These are phyloP conservation scores for Drosophila histrio DNA, from an alignment of 2,888 invertebrate genomes.

Conservation along the genomic window DNA sequence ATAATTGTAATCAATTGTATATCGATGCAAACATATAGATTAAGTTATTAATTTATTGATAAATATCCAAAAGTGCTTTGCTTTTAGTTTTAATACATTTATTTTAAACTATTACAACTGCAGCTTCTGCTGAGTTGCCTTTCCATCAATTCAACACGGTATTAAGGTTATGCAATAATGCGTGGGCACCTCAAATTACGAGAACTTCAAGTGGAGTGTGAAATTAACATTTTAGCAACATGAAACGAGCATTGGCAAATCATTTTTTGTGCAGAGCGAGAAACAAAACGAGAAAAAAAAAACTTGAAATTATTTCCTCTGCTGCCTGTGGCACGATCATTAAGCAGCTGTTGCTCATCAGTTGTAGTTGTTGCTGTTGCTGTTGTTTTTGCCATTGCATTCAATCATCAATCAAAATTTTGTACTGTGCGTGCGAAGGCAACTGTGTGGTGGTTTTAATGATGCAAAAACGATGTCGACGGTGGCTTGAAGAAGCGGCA, in stretches of 20 bases:
- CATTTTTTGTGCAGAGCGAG: constrained; percentile 5
- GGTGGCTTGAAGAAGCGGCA: background rate
- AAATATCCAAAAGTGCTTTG: no score
- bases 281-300: constrained; percentile 15
- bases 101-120: no score
- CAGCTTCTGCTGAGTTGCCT: no score
- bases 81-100: no score
- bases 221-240: constrained; percentile 6
- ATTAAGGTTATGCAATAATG: background rate
- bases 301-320: constrained; percentile 49
- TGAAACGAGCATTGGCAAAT: constrained; percentile 1
- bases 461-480: constrained; percentile 35
- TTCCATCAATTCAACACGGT: background rate
- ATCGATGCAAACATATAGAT: no score
- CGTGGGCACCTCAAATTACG: constrained; percentile 8
- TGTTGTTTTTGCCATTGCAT: constrained; percentile 50
- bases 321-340: constrained; percentile 60
- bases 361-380: constrained; percentile 30
- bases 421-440: constrained; percentile 71
- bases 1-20: no score
- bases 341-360: constrained; percentile 74
- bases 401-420: constrained; percentile 80
- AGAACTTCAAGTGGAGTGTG: background rate
- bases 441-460: constrained; percentile 42
- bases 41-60: no score